Evolutionary conservation across 92 coral and sea anemone genomes (phyloP), one percentile per base, ranked within the genome.

Genomic region (Siderastrea siderea): DNA sequence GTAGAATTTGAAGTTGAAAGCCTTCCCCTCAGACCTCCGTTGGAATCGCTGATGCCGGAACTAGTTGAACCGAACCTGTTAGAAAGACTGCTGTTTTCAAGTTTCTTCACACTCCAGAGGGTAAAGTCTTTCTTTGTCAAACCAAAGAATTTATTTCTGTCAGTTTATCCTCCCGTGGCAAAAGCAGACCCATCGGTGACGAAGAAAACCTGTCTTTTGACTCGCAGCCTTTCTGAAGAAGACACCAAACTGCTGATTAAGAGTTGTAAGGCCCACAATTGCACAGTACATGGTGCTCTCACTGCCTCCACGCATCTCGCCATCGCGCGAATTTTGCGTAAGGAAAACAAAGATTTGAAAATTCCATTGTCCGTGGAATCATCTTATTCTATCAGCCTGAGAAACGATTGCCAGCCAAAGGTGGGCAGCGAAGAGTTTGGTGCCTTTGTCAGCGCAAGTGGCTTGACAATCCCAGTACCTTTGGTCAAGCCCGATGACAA

Each of bases 221-320:
- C 74, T 5, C 87, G 67, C n/a, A 49, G 53, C 17, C 82, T 88
- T 47, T 81, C 88, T 15, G 66, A 71, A 46, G 88, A 88, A 17
- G 91, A 88, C 43, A 88, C 91, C 44, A 70, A 46, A 58, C 63
- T 38, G n/a, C 10, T 88, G 45, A 85, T 81, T 13, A 63, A 71
- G 75, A 73, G 61, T 16, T 71, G 91, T 2, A 88, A 81, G 59
- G 57, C 81, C 12, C 81, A 88, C 81, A 82, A 74, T 52, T 88
- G 91, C 52, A 88, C 91, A 1, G 91, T 88, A 14, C 91, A 88
- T 15, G 91, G 91, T 0, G 91, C 88, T 12, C 72, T 88, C 11
- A 74, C 88, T 16, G 91, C 91, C 52, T 86, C 88, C 57, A 61
- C 71, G 74, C 60, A 81, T 88, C 71, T 65, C 43, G 90, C 90